phyloP scores from a whole-genome alignment of 2,888 invertebrate genomes.

The Fragum sueziense region DNA sequence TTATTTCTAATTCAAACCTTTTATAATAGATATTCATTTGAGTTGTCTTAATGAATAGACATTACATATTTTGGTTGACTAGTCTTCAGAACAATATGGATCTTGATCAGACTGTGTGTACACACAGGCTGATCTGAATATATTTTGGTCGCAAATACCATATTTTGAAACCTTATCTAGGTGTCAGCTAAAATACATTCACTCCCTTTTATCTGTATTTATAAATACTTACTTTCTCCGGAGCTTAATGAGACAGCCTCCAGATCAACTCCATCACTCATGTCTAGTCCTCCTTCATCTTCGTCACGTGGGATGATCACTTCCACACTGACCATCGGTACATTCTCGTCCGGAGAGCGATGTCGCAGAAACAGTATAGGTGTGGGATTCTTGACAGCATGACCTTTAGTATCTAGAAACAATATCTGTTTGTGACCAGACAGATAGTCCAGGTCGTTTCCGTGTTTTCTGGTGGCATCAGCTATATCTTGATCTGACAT shows the following conservation, averaged over 20 bases:
- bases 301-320: constrained; percentile 58
- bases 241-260: constrained; percentile 24
- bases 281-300: constrained; percentile 18
- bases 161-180: too few relatives aligned
- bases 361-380: constrained; percentile 62
- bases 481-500: neutral
- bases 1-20: too few relatives aligned
- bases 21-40: too few relatives aligned
- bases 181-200: too few relatives aligned
- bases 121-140: too few relatives aligned
- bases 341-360: constrained; percentile 59
- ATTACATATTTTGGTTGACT: too few relatives aligned
- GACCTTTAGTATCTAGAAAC: constrained; percentile 4
- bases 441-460: neutral
- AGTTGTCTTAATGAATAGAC: too few relatives aligned
- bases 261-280: neutral
- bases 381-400: constrained; percentile 40
- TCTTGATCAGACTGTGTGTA: too few relatives aligned
- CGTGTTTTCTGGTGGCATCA: constrained; percentile 2
- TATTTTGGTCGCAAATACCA: too few relatives aligned
- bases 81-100: too few relatives aligned
- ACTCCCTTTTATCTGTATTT: too few relatives aligned
- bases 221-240: constrained; percentile 48
- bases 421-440: constrained; percentile 2
- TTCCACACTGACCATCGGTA: constrained; percentile 67